phyloP scores from a whole-genome alignment of 1,140 invertebrate species.

The Ylistrum balloti region DNA sequence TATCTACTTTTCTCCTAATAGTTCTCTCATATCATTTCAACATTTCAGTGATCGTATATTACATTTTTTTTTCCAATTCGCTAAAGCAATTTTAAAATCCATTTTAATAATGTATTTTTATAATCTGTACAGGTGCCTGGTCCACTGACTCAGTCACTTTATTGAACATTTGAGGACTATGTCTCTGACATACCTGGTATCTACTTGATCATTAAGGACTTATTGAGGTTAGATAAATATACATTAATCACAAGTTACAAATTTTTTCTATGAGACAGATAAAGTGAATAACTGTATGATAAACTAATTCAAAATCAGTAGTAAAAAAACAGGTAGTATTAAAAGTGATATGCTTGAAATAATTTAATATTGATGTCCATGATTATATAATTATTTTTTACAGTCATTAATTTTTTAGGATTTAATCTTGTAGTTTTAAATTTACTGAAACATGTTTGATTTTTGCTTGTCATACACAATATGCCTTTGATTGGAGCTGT shows the following conservation, averaged over 20 bases:
- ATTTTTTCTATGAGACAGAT: background rate
- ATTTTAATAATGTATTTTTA: background rate
- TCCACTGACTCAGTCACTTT: background rate
- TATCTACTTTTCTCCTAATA: background rate
- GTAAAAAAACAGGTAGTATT: background rate
- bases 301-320: background rate
- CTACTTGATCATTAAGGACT: background rate
- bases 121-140: background rate
- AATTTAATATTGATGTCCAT: background rate
- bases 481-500: background rate
- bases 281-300: background rate
- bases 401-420: background rate
- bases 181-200: background rate
- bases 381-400: background rate
- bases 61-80: background rate
- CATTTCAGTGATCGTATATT: background rate
- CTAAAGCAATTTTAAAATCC: background rate
- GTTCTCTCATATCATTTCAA: too few relatives aligned
- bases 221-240: background rate
- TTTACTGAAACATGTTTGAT: background rate
- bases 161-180: background rate
- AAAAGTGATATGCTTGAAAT: background rate
- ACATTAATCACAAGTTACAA: background rate
- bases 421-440: background rate
- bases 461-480: background rate